Evolutionary conservation across 2,888 invertebrate species (phyloP), one percentile per base, ranked within the genome.

Genomic region (Drosophila pseudotakahashii): DNA sequence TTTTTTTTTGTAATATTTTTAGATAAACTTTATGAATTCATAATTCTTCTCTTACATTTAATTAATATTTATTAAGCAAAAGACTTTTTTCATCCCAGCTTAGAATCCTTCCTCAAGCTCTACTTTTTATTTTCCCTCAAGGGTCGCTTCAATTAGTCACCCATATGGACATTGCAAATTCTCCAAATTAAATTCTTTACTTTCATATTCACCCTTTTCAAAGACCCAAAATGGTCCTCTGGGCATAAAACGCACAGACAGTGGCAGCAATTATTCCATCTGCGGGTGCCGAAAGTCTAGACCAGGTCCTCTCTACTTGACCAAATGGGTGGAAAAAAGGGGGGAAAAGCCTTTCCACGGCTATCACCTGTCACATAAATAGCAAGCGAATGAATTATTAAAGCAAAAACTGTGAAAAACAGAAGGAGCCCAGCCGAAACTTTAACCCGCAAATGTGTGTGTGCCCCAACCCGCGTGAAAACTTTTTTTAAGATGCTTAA

Each of bases 301-400:
- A 70, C 64, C 69, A 42, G 53, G 23, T 41, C 42, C 70, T 57
- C 57, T 45, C 36, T 19, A 30, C 55, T 66, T 70, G 66, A 67
- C 70, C 70, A 70, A 37, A 11, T 11, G 39, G 39, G 39, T 32
- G 57, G 48, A 5, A 4, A 47, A 14, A 9, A n/a, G n/a, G 36
- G n/a, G 4, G 44, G 32, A 39, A 47, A 54, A 63, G 47, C 54
- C 88, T 76, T 55, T 62, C 83, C 72, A 80, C 77, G 79, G 62
- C 84, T 80, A 87, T 89, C 79, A 84, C 84, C 88, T 89, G 81
- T 79, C 85, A 85, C 84, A 89, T 85, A 85, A 89, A 89, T 89
- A 85, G 77, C 66, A 71, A 72, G 55, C 70, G 71, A 79, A 81
- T 85, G 85, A 85, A 88, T 88, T 85, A 88, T 85, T 83, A 85